These are phyloP conservation scores for Athripsodes cinereus DNA, from an alignment of 2,888 invertebrate genomes.

Conservation along the genomic window DNA sequence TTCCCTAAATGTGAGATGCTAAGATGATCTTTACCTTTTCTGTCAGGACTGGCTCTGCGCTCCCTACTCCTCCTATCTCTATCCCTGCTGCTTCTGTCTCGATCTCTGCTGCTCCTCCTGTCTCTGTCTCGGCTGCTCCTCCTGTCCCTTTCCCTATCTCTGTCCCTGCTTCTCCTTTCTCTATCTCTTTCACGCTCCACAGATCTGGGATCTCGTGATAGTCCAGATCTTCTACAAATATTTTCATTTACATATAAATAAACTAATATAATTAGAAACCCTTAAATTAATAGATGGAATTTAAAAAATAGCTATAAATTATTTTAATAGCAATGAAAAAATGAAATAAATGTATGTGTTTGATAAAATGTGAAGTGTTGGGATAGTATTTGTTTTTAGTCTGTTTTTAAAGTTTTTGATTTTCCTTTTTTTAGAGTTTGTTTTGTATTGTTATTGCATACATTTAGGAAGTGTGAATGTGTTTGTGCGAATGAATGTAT, in stretches of 20 bases:
- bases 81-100: constrained; percentile 28
- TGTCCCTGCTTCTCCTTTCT: constrained; percentile 18
- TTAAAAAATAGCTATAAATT: too few species aligned
- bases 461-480: too few species aligned
- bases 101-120: constrained; percentile 44
- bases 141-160: constrained; percentile 32
- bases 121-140: constrained; percentile 40
- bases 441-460: too few species aligned
- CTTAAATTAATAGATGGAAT: too few species aligned
- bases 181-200: constrained; percentile 32
- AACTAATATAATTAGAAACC: too few species aligned
- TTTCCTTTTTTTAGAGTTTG: too few species aligned
- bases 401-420: too few species aligned
- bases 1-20: background rate
- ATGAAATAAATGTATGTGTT: too few species aligned
- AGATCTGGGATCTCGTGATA: constrained; percentile 40
- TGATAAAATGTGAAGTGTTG: too few species aligned
- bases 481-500: too few species aligned
- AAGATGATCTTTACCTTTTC: constrained; percentile 26
- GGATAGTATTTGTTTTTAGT: too few species aligned
- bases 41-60: constrained; percentile 35
- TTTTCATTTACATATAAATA: too few species aligned
- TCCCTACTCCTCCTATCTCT: constrained; percentile 32
- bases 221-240: constrained; percentile 32
- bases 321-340: background rate